Conservation (phyloP, 2,888 invertebrate genomes). For the Eilema depressum region DNA sequence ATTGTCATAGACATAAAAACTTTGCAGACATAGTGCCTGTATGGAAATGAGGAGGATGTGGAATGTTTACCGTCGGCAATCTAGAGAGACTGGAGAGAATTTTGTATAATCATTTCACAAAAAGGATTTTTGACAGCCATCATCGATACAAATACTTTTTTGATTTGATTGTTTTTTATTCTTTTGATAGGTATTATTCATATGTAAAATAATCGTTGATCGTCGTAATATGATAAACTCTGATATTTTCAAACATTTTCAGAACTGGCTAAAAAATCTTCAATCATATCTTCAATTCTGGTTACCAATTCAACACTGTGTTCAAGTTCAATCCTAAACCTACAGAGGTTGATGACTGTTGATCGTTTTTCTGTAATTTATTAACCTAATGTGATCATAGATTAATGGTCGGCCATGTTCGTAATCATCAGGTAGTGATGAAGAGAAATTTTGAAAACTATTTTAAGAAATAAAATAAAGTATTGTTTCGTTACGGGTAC, state of each 20-base stretch:
- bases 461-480: too few species aligned
- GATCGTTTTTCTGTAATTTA: background rate
- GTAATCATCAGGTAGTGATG: background rate
- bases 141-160: too few species aligned
- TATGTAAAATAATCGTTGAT: too few species aligned
- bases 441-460: background rate
- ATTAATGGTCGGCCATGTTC: background rate
- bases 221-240: too few species aligned
- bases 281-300: too few species aligned
- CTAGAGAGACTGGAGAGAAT: background rate
- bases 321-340: background rate
- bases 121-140: too few species aligned
- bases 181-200: too few species aligned
- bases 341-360: background rate
- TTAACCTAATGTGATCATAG: background rate
- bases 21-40: slow-evolving; percentile 37
- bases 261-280: too few species aligned
- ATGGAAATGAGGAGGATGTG: slow-evolving; percentile 42
- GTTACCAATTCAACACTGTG: background rate
- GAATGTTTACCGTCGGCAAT: slow-evolving; percentile 36
- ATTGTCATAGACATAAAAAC: slow-evolving; percentile 46
- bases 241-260: too few species aligned
- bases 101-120: background rate
- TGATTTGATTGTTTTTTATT: too few species aligned
- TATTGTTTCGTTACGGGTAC: too few species aligned